Percentiles rank a stretch among this genome's conserved stretches.
phyloP scores from a whole-genome alignment of 2,888 invertebrate species.

The Argynnis bischoffii region DNA sequence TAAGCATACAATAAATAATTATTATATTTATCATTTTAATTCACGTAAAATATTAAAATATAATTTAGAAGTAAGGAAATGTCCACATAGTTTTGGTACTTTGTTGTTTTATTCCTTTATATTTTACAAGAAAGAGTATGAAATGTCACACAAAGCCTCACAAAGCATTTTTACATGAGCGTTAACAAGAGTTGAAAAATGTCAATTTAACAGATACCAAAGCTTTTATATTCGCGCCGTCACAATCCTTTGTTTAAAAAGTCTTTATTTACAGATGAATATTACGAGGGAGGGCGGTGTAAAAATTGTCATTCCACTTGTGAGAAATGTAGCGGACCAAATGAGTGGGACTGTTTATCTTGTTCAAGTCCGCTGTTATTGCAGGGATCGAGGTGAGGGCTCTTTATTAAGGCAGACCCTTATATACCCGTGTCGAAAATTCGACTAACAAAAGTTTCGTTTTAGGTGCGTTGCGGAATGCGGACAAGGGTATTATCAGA shows the following conservation, averaged over 20 bases:
- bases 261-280: slow-evolving; percentile 84
- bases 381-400: slow-evolving; percentile 81
- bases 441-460: slow-evolving; percentile 42
- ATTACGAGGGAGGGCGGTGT: slow-evolving; percentile 88
- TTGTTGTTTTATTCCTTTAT: slow-evolving; percentile 33
- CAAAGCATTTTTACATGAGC: slow-evolving; percentile 45
- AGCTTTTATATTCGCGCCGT: slow-evolving; percentile 42
- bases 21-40: background rate
- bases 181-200: slow-evolving; percentile 44
- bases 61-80: background rate
- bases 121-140: slow-evolving; percentile 39
- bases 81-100: slow-evolving; percentile 14
- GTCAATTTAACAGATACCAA: slow-evolving; percentile 46
- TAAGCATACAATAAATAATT: background rate
- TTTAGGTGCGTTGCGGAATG: slow-evolving; percentile 89
- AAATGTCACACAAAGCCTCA: slow-evolving; percentile 42
- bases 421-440: slow-evolving; percentile 39
- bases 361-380: slow-evolving; percentile 88
- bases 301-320: slow-evolving; percentile 92
- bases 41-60: background rate
- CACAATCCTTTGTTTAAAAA: slow-evolving; percentile 45
- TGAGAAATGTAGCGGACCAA: slow-evolving; percentile 91
- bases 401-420: slow-evolving; percentile 52
- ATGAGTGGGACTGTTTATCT: slow-evolving; percentile 89
- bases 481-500: slow-evolving; percentile 89